A percentile compares a stretch with the other conserved stretches of the same genome.
phyloP scores from a whole-genome alignment of 2,888 invertebrate genomes.

The Phlogophora meticulosa region DNA sequence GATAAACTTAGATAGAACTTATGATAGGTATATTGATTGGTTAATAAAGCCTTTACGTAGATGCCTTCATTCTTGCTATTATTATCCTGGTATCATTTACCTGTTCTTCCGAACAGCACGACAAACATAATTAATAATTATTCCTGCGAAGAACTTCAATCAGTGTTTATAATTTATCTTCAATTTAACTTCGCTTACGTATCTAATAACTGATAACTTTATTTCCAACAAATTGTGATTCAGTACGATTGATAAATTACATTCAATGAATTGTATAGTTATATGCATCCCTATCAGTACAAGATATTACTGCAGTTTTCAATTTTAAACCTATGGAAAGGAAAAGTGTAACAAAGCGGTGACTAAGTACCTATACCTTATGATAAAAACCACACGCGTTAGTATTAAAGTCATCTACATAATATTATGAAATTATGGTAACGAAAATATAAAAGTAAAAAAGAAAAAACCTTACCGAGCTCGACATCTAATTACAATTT shows the following conservation, averaged over 20 bases:
- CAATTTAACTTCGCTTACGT: conserved; percentile 19
- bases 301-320: conserved; percentile 9
- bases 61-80: neutral
- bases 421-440: neutral
- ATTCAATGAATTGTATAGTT: conserved; percentile 9
- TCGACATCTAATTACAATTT: neutral
- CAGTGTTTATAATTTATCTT: conserved; percentile 31
- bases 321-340: neutral
- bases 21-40: too few species aligned
- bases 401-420: neutral
- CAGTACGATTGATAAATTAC: conserved; percentile 41
- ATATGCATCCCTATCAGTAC: conserved; percentile 20
- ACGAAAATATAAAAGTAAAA: neutral
- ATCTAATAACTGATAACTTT: conserved; percentile 29
- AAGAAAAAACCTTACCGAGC: neutral
- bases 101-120: neutral
- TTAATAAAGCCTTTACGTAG: neutral
- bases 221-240: conserved; percentile 49
- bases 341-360: neutral
- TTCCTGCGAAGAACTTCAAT: conserved; percentile 13
- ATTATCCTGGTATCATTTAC: conserved; percentile 20
- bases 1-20: too few species aligned
- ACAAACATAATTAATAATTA: neutral
- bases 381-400: conserved; percentile 3
- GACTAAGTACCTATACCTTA: neutral